Evolutionary conservation across 2,113 vertebrate genomes (phyloP).

Genomic region (Cryptomyrus ogoouensis): DNA sequence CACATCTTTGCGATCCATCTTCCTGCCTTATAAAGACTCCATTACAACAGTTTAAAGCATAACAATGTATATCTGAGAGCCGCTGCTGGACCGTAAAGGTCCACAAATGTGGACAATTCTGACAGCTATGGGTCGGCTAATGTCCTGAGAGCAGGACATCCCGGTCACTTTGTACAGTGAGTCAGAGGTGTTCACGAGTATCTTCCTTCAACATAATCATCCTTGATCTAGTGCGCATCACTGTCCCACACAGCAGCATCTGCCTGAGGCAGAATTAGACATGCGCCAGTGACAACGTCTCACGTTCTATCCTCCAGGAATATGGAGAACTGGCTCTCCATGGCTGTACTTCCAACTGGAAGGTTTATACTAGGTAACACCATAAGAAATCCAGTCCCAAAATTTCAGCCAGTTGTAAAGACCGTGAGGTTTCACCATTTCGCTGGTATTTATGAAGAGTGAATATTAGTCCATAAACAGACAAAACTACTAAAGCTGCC

Average conservation of each 20-base stretch:
- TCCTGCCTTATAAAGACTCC: not conserved
- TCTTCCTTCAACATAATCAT: not conserved
- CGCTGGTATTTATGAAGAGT: not conserved
- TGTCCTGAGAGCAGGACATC: not conserved
- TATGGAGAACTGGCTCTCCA: not conserved
- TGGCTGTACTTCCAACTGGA: not conserved
- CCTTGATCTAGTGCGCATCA: not conserved
- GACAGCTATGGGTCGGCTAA: not conserved
- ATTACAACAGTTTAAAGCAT: not conserved
- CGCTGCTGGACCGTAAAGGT: not conserved
- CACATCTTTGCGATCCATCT: not conserved
- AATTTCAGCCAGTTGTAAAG: not conserved
- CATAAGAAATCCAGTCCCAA: not conserved
- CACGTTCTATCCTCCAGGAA: not conserved
- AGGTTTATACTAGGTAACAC: not conserved
- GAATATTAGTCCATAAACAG: not conserved
- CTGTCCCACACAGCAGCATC: not conserved
- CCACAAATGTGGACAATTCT: not conserved
- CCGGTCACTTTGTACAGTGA: not conserved
- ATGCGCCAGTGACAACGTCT: not conserved
- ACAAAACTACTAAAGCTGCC: not conserved
- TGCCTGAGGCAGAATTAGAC: not conserved
- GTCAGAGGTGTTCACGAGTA: not conserved
- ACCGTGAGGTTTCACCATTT: not conserved
- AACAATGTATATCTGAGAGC: not conserved